phyloP scores from a whole-genome alignment of 2,888 invertebrate species.

The Bombylius major region DNA sequence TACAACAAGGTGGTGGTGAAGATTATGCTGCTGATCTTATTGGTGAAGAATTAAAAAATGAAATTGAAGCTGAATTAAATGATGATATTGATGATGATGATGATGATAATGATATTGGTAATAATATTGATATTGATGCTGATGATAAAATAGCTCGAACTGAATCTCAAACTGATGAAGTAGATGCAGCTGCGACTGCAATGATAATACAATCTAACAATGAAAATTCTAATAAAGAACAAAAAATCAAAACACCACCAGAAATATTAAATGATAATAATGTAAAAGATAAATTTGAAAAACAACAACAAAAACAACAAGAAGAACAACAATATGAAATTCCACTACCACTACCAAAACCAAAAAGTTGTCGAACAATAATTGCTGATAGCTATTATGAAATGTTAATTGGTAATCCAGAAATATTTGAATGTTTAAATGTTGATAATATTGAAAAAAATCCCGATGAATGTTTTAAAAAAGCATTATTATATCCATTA shows the following conservation, averaged over 20 bases:
- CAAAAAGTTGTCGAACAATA: conserved; percentile 46
- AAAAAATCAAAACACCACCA: not conserved
- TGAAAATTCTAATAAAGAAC: not conserved
- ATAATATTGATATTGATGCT: conserved; percentile 6
- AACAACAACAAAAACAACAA: conserved; percentile 26
- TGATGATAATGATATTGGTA: not conserved
- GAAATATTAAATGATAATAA: conserved; percentile 13
- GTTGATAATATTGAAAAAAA: conserved; percentile 74
- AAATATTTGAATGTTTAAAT: conserved; percentile 66
- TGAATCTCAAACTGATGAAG: conserved; percentile 1
- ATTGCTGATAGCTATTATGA: conserved; percentile 73
- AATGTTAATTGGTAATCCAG: conserved; percentile 61
- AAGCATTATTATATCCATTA: conserved; percentile 75
- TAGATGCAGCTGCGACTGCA: not conserved
- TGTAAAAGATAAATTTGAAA: conserved; percentile 4
- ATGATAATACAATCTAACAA: conserved; percentile 11
- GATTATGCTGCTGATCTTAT: conserved; percentile 33
- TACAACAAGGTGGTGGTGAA: conserved; percentile 36
- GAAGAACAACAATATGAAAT: conserved; percentile 6
- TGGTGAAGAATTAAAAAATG: conserved; percentile 30
- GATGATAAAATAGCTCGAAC: conserved; percentile 4
- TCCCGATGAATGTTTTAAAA: conserved; percentile 84
- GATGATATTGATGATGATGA: conserved; percentile 21
- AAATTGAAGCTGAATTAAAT: conserved; percentile 32
- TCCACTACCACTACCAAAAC: conserved; percentile 38